These are phyloP conservation scores for Papilio machaon DNA, from an alignment of 1,140 invertebrate genomes.

Conservation along the genomic window DNA sequence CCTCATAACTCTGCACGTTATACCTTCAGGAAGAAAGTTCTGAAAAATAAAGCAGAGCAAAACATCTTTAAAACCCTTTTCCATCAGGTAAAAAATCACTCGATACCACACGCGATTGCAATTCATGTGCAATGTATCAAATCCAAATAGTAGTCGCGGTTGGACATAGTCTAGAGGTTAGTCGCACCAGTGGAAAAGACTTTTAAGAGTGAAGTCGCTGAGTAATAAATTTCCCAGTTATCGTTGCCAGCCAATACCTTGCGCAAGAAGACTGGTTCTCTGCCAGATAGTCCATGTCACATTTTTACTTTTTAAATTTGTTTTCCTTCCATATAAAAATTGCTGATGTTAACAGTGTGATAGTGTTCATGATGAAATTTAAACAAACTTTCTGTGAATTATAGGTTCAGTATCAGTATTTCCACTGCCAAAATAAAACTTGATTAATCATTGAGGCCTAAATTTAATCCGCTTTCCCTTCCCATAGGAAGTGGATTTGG, in stretches of 20 bases:
- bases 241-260: constrained; percentile 8
- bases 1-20: background rate
- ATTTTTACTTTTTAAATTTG: background rate
- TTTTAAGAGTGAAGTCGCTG: background rate
- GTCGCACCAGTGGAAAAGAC: background rate
- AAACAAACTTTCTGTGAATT: no score
- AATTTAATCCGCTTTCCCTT: no score
- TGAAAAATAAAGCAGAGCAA: background rate
- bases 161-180: background rate
- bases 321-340: background rate
- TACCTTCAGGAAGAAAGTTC: background rate
- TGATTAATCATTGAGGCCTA: no score
- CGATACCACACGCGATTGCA: no score
- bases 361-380: no score
- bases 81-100: background rate
- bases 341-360: background rate
- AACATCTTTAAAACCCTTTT: background rate
- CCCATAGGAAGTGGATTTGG: no score
- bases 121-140: no score
- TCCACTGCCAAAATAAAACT: no score
- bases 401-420: no score
- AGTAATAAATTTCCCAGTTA: constrained; percentile 13
- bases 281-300: constrained; percentile 12
- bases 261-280: background rate
- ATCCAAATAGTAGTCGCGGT: background rate